Conservation (phyloP, 2,113 vertebrate genomes). For the Ginglymostoma cirratum region DNA sequence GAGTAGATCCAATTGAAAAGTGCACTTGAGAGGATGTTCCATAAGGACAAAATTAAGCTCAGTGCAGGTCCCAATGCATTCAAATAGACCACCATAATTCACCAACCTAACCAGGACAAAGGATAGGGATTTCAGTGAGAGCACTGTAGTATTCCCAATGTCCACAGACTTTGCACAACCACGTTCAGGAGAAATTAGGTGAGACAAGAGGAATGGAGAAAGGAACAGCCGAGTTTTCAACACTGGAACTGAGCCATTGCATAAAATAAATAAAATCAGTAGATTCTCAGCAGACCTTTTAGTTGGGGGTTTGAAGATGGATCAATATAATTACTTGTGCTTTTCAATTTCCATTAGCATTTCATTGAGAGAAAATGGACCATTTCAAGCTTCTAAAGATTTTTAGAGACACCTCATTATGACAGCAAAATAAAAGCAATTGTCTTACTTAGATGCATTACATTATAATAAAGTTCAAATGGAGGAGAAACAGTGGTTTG, state of each 20-base stretch:
- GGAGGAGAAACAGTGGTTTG: background rate
- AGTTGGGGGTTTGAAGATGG: background rate
- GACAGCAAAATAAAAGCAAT: background rate
- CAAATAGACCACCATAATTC: background rate
- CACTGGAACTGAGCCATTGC: background rate
- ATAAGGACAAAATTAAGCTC: background rate
- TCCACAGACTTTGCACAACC: background rate
- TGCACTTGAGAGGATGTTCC: background rate
- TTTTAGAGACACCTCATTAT: background rate
- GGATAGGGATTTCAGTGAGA: background rate
- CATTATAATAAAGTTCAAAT: background rate
- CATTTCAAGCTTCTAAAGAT: background rate
- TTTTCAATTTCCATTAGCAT: background rate
- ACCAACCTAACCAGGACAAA: background rate
- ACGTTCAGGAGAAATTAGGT: background rate
- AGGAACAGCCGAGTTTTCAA: background rate
- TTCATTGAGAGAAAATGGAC: background rate
- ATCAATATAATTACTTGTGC: background rate
- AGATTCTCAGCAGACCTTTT: background rate
- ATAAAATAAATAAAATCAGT: conserved; percentile 16
- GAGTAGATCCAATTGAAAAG: background rate
- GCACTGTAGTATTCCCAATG: background rate
- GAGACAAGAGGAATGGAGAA: background rate
- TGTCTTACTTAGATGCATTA: background rate
- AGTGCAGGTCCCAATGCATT: background rate